phyloP scores from a whole-genome alignment of 1,140 invertebrate genomes.

The Apis dorsata region DNA sequence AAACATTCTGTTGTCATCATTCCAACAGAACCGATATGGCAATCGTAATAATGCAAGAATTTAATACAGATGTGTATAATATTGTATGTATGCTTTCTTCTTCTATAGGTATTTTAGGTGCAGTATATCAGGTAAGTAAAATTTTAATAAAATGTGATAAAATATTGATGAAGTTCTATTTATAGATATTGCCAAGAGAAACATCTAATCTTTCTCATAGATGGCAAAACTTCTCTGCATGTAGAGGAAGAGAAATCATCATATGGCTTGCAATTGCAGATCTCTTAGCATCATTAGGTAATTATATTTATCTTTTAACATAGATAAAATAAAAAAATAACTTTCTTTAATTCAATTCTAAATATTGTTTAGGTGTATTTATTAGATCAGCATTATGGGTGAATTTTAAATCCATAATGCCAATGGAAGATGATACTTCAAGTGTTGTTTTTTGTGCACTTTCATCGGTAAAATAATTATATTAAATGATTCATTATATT shows the following conservation, averaged over 20 bases:
- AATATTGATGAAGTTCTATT: slow-evolving; percentile 10
- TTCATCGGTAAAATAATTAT: slow-evolving; percentile 83
- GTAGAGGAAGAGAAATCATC: slow-evolving; percentile 86
- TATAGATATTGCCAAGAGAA: slow-evolving; percentile 80
- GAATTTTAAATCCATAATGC: slow-evolving; percentile 84
- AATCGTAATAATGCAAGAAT: slow-evolving; percentile 84
- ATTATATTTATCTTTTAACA: not conserved
- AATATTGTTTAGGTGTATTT: slow-evolving; percentile 83
- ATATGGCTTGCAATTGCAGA: slow-evolving; percentile 89
- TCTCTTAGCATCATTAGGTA: slow-evolving; percentile 86
- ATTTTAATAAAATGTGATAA: not conserved
- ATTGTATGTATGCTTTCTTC: slow-evolving; percentile 87
- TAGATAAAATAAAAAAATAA: not conserved
- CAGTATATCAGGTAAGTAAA: slow-evolving; percentile 85
- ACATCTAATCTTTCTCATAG: slow-evolving; percentile 73
- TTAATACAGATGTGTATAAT: slow-evolving; percentile 86
- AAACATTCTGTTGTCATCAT: slow-evolving; percentile 89
- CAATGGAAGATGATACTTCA: slow-evolving; percentile 82
- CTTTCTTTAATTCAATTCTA: not conserved
- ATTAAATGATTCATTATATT: not conserved
- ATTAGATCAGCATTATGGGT: slow-evolving; percentile 86
- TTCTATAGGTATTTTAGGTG: slow-evolving; percentile 85
- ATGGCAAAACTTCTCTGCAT: slow-evolving; percentile 81
- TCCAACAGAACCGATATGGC: slow-evolving; percentile 83
- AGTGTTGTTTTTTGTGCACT: slow-evolving; percentile 87